These are phyloP conservation scores for Lucilia sericata DNA, from an alignment of 1,140 invertebrate genomes.

Conservation along the genomic window DNA sequence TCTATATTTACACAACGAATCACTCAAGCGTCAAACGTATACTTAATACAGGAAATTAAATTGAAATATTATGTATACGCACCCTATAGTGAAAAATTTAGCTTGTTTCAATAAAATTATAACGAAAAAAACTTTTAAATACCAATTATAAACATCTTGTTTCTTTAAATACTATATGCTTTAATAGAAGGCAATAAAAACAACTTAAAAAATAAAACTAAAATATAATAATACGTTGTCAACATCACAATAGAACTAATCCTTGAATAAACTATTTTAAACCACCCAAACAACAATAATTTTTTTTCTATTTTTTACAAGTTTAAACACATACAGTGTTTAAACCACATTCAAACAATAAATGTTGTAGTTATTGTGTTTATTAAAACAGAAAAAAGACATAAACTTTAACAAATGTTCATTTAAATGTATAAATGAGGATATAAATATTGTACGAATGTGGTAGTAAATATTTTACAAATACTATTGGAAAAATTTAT, in stretches of 20 bases:
- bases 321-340: no score
- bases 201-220: background rate
- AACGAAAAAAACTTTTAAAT: background rate
- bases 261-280: constrained; percentile 2
- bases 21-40: no score
- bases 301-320: background rate
- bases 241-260: background rate
- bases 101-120: no score
- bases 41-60: no score
- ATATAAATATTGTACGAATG: no score
- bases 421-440: background rate
- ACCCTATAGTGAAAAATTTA: no score
- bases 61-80: no score
- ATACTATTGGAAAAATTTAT: no score
- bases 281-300: background rate
- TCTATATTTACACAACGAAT: no score
- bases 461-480: no score
- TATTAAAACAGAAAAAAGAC: no score
- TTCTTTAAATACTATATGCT: background rate
- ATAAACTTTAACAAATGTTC: background rate
- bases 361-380: background rate
- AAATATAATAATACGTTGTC: no score
- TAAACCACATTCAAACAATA: background rate
- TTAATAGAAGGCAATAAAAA: background rate
- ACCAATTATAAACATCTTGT: background rate